phyloP scores from a whole-genome alignment of 2,113 vertebrate genomes.

The Damaliscus lunatus region DNA sequence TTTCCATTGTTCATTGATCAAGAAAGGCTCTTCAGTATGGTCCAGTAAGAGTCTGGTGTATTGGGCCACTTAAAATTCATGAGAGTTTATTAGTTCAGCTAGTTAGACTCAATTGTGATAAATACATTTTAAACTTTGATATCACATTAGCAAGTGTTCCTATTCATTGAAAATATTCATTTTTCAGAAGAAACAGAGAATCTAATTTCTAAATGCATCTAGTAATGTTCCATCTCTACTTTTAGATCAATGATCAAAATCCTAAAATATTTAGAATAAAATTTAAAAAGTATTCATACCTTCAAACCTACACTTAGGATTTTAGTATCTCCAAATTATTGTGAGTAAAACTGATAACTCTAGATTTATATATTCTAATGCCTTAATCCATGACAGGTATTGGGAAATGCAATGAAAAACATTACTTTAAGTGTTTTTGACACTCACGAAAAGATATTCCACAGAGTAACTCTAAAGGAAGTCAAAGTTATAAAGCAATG shows the following conservation, averaged over 20 bases:
- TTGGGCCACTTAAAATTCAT: background rate
- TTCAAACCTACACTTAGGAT: background rate
- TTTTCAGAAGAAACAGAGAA: background rate
- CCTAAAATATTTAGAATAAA: background rate
- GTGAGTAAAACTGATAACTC: background rate
- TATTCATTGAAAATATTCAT: background rate
- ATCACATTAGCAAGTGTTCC: background rate
- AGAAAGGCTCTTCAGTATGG: background rate
- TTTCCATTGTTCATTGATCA: background rate
- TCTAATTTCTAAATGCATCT: background rate
- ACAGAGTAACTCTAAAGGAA: slow-evolving; percentile 37
- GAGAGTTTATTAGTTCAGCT: background rate
- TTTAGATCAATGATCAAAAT: background rate
- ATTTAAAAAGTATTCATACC: background rate
- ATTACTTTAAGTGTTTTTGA: slow-evolving; percentile 39
- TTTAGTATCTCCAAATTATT: background rate
- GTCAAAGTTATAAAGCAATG: slow-evolving; percentile 47
- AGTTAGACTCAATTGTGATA: background rate
- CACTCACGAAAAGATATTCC: slow-evolving; percentile 9
- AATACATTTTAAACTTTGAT: background rate
- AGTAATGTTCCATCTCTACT: background rate
- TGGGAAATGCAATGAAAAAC: slow-evolving; percentile 22
- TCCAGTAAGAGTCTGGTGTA: background rate
- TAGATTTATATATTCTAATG: background rate
- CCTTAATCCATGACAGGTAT: background rate